Evolutionary conservation across 2,888 invertebrate species (phyloP), one percentile per base, ranked within the genome.

Genomic region (Lycaena phlaeas): DNA sequence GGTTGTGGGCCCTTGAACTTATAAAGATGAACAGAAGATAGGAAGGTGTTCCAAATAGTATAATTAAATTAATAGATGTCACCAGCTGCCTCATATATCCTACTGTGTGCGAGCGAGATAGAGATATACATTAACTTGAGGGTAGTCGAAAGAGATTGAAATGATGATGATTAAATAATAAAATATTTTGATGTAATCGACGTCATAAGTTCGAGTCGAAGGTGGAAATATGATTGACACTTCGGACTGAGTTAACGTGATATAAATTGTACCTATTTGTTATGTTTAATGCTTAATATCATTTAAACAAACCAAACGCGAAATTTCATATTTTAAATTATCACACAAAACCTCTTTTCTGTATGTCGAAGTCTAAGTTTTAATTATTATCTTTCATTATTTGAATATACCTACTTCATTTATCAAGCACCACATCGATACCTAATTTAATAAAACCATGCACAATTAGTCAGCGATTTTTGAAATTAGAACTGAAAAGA

Each of bases 401-500:
- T n/a, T n/a, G n/a, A n/a, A n/a, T n/a, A n/a, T n/a, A n/a, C n/a
- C n/a, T n/a, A n/a, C n/a, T n/a, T n/a, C 7, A 10, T 31, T 26
- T 31, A 26, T 26, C 30, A 15, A 17, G 42, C 60, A 58, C 66
- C 70, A 70, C 62, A 67, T 70, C 59, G 68, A 55, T 65, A 56
- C 64, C 55, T 60, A 64, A 67, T 68, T 62, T 62, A 68, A 67
- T 68, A 68, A 64, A 64, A 54, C 61, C 56, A 69, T 76, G 69
- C 68, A 72, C 57, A 70, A 79, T 81, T 81, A 81, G 74, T 77
- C 75, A 77, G 77, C 77, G 62, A 66, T 73, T 75, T 68, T 64
- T 61, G 53, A 58, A 57, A 65, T 75, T 68, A 69, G 67, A 67
- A 60, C 62, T 64, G 69, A 66, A 73, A 74, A 71, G 68, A 61